Base-by-base conservation (phyloP, 2,888 invertebrate genomes). In the Cremastinae sp. region DNA sequence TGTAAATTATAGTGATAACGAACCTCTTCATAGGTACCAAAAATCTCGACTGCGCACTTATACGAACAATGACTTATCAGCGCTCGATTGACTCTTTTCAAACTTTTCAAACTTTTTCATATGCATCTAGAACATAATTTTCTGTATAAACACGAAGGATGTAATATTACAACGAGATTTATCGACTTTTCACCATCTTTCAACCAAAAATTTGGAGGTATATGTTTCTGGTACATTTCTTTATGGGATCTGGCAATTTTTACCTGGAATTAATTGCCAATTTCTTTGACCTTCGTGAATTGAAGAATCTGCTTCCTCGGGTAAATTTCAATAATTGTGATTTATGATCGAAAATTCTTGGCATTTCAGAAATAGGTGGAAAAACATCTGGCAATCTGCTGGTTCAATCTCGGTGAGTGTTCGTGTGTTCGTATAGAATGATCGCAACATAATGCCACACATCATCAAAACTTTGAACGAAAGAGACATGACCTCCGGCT, bases 401-500 rank as follows among this genome's bases (percentile, higher is more conserved):
- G 43, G 64, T 10, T 10, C n/a, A 41, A 9, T 58, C 10, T 53
- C 22, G 16, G 18, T 41, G 14, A 45, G 36, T 38, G 53, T 34
- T 43, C 47, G 45, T 58, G 47, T 47, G 8, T 47, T 16, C 53
- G 65, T n/a, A n/a, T n/a, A n/a, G n/a, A n/a, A 41, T 65, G 58
- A 71, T 71, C 74, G 75, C 78, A 70, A 79, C 78, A 78, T 78
- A 78, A 79, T 78, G 71, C 71, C 71, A 75, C 74, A 78, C 78
- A 78, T 79, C 75, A 74, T 56, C 77, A 69, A 34, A 53, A 64
- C 65, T 68, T 41, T 58, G 34, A 34, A 64, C 54, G 64, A 78
- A 68, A 62, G 41, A 51, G 41, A 47, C 14, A 69, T 66, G 71
- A 71, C 65, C 78, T 74, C 47, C 41, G 74, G 38, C n/a, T n/a